Base-by-base conservation (phyloP, 2,113 vertebrate species). In the Festucalex cinctus region DNA sequence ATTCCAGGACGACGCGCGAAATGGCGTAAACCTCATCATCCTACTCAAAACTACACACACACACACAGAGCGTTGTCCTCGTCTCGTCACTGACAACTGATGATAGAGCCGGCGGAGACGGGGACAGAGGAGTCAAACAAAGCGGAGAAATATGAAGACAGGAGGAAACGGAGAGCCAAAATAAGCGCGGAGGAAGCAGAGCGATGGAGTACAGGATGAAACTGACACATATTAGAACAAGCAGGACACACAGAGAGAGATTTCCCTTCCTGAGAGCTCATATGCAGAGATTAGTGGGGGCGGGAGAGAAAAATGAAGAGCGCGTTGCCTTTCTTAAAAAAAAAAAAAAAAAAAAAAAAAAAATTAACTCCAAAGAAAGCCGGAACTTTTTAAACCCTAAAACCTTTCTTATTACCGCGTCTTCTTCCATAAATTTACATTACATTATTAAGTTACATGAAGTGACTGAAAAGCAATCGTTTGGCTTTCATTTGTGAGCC, bases 151-250 rank as follows among this genome's bases (percentile, higher is more conserved):
- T 87, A 92, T 91, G 90, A 86, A 86, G 86, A 88, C 75, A 72
- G 75, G 90, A 91, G 92, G 89, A 89, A 90, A 81, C 79, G 28
- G 86, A 85, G 85, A 85, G 84, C 82, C 87, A 88, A 89, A 88
- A 89, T 87, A 89, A 86, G 85, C 84, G 83, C 69, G 78, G 83
- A 89, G 90, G 88, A 87, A 86, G 86, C 73, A 75, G 68, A 83
- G 77, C 73, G 76, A 85, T 80, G 82, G 91, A 91, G 88, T 74
- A 83, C 87, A 93, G 92, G 91, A 93, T 91, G 87, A 85, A 78
- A 87, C 82, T 92, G 92, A 93, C 92, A 92, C 89, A 88, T 91
- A 91, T 90, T 92, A 91, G 92, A 92, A 91, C 90, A 92, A 86
- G 82, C 77, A 86, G 79, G 86, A 78, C 81, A 86, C 78, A 87